phyloP scores from a whole-genome alignment of 2,797 vertebrate genomes.

The Netta rufina region DNA sequence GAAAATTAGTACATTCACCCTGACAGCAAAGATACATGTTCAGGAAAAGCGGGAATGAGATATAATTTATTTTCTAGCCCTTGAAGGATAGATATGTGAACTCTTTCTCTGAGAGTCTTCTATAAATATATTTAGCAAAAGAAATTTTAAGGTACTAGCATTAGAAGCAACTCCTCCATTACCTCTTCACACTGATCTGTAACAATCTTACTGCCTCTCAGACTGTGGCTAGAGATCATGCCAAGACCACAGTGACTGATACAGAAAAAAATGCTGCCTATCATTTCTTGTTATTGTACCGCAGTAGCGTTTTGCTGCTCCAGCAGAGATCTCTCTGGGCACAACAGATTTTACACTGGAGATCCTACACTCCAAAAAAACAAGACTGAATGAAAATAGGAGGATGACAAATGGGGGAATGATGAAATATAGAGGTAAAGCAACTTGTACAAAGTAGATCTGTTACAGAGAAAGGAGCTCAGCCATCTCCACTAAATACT shows the following conservation, averaged over 20 bases:
- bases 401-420: not conserved
- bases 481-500: not conserved
- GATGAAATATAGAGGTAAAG: not conserved
- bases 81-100: not conserved
- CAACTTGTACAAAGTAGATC: not conserved
- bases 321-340: not conserved
- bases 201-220: not conserved
- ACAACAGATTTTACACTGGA: not conserved
- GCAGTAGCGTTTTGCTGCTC: not conserved
- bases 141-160: not conserved
- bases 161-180: not conserved
- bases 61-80: not conserved
- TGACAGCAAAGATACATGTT: not conserved
- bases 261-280: not conserved
- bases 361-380: not conserved
- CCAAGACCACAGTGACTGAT: not conserved
- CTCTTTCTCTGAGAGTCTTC: not conserved
- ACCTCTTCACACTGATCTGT: not conserved
- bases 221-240: not conserved
- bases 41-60: not conserved
- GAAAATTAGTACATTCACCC: not conserved
- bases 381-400: not conserved
- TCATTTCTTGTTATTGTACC: not conserved
- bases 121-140: not conserved
- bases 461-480: not conserved